phyloP scores from a whole-genome alignment of 2,888 invertebrate genomes.

The Folsomia manolachei region DNA sequence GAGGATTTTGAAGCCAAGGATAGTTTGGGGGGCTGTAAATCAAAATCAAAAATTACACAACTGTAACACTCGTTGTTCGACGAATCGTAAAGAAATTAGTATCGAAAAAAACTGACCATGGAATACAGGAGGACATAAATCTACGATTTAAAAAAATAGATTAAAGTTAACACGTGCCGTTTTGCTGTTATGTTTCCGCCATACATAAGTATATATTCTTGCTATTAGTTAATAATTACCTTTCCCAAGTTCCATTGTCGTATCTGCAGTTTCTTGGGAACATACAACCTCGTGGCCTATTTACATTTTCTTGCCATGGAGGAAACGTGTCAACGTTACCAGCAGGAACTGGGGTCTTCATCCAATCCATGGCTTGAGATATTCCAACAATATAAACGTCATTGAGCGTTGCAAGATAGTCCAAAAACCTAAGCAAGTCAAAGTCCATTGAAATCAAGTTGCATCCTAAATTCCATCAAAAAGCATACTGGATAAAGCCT shows the following conservation, averaged over 20 bases:
- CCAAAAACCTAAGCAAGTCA: slow-evolving; percentile 56
- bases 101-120: no score
- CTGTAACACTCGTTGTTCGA: no score
- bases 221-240: slow-evolving; percentile 7
- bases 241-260: slow-evolving; percentile 14
- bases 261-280: slow-evolving; percentile 22
- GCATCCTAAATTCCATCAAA: neutral
- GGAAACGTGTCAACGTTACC: slow-evolving; percentile 52
- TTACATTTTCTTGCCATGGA: slow-evolving; percentile 51
- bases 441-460: neutral
- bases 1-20: slow-evolving; percentile 62
- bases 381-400: slow-evolving; percentile 63
- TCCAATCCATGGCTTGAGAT: slow-evolving; percentile 61
- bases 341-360: slow-evolving; percentile 59
- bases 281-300: slow-evolving; percentile 9
- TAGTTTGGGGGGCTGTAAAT: slow-evolving; percentile 58
- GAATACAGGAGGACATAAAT: slow-evolving; percentile 58
- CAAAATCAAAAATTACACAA: no score
- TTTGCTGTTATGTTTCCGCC: no score
- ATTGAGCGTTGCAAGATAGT: slow-evolving; percentile 58
- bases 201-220: no score
- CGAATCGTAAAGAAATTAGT: no score
- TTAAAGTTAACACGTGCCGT: no score
- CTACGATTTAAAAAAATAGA: slow-evolving; percentile 49
- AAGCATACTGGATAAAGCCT: slow-evolving; percentile 57